Percentiles rank a stretch among this genome's conserved stretches.
Evolutionary conservation across 2,888 invertebrate genomes (phyloP).

Genomic region (Orthosia incerta): DNA sequence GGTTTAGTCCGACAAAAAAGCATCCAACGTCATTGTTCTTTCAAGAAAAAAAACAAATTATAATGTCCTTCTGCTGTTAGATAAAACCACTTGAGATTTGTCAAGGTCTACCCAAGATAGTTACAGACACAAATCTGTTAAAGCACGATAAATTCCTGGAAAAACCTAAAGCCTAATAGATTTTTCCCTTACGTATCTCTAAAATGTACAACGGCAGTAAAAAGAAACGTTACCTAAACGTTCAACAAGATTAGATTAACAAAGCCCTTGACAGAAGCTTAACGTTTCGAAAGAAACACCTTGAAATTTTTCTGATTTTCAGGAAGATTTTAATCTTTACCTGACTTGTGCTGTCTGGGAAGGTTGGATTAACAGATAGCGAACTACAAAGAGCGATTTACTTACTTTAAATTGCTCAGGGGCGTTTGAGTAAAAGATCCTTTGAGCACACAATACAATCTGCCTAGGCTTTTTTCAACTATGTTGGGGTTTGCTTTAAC

Average conservation of each 20-base stretch:
- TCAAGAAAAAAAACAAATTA: background rate
- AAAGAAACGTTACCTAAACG: constrained; percentile 7
- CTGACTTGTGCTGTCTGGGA: constrained; percentile 1
- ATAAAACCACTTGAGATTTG: constrained; percentile 3
- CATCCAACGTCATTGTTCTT: background rate
- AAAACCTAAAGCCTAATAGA: background rate
- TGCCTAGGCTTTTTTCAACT: no score
- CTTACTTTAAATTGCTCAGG: background rate
- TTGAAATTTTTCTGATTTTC: background rate
- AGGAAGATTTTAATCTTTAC: constrained; percentile 5
- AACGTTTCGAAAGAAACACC: background rate
- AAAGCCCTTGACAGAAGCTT: background rate
- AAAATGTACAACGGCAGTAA: constrained; percentile 11
- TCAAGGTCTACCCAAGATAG: background rate
- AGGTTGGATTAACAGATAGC: background rate
- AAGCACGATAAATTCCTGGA: background rate
- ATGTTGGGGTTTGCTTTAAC: no score
- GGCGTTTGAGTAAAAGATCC: background rate
- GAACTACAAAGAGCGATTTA: no score
- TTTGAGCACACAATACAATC: no score
- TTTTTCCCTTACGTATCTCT: constrained; percentile 11
- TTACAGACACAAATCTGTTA: background rate
- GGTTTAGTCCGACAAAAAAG: no score
- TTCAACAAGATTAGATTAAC: constrained; percentile 35
- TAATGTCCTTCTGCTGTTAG: no score